Conservation (phyloP, 2,113 vertebrate species). For the Mirounga angustirostris region DNA sequence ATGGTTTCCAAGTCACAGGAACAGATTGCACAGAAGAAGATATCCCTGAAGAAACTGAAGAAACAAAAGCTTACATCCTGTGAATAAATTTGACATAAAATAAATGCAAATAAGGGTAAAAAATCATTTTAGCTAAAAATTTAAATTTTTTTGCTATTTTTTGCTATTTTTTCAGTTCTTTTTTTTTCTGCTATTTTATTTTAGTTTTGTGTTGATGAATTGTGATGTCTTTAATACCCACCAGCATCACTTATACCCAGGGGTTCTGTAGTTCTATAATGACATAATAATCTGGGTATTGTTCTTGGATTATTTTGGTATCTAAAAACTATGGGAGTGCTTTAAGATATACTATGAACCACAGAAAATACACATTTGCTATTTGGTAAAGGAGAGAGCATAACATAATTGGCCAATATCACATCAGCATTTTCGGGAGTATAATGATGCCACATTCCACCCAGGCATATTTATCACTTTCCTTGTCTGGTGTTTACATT, state of each 20-base stretch:
- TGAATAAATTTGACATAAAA: conserved; percentile 7
- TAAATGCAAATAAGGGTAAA: background rate
- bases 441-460: background rate
- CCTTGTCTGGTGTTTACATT: background rate
- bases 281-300: background rate
- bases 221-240: background rate
- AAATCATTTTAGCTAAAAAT: background rate
- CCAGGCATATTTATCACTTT: background rate
- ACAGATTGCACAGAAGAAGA: background rate
- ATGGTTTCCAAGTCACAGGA: background rate
- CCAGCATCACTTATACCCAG: background rate
- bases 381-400: background rate
- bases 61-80: background rate
- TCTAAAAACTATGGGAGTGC: background rate
- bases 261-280: background rate
- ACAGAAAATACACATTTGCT: background rate
- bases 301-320: background rate
- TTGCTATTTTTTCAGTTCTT: no score
- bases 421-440: background rate
- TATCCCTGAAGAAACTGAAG: background rate
- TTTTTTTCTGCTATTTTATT: background rate
- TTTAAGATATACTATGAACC: background rate
- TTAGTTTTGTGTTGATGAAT: conserved; percentile 7
- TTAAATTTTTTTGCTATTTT: background rate
- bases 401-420: background rate